Base-by-base conservation (phyloP, 92 coral and sea anemone species). In the Epizoanthus ramosus region DNA sequence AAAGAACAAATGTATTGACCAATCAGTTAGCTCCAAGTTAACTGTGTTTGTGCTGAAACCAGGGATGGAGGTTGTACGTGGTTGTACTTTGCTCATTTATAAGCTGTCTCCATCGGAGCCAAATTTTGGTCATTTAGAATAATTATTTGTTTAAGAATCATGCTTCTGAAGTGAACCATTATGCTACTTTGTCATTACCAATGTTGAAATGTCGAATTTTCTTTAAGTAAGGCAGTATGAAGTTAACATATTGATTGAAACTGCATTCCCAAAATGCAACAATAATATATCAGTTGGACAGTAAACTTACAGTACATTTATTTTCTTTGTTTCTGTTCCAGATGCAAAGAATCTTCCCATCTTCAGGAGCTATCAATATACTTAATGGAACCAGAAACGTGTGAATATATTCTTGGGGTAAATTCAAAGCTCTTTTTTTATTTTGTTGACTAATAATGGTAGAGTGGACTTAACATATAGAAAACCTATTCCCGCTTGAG, bases 401-500 rank as follows among this genome's bases (percentile, higher is more conserved):
- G 99, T 89, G 90, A 90, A 65, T 96, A 96, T 63, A 89, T 96
- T 80, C 88, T 96, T 25, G 94, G 90, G 86, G 98, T 95, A 89
- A 89, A 93, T 83, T 6, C 19, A 18, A 8, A 3, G 8, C 13
- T 60, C 35, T 18, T 19, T 37, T 8, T 35, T 3, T 3, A 35
- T 35, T 35, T 2, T 35, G 39, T 35, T 35, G 39, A 35, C 39
- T 35, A 35, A 35, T 35, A 35, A 4, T 35, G 39, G 39, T 35
- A 35, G 39, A 2, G 39, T 35, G 4, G 39, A 4, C 2, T 35
- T 35, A 35, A 35, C 39, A 35, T n/a, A n/a, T n/a, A n/a, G n/a
- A n/a, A n/a, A n/a, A n/a, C n/a, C n/a, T n/a, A n/a, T n/a, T n/a
- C n/a, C n/a, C n/a, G n/a, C n/a, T n/a, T n/a, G n/a, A n/a, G n/a